Evolutionary conservation across 2,797 vertebrate species (phyloP).

Genomic region (Scolopax bukidnonensis): DNA sequence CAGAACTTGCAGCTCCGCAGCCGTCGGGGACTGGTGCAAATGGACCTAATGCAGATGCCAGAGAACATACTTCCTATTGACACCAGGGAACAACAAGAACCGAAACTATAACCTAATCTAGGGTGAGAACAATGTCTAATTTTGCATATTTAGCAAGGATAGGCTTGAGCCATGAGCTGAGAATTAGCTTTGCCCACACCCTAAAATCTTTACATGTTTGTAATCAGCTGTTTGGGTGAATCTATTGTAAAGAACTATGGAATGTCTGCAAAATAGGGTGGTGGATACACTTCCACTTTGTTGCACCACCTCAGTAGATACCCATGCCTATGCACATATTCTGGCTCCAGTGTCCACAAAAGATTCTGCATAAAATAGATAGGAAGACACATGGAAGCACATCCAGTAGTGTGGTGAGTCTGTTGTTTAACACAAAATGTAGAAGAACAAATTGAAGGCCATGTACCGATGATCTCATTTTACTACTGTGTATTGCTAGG

Average conservation of each 20-base stretch:
- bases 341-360: background rate
- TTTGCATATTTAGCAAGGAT: background rate
- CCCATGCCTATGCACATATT: background rate
- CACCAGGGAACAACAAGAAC: slow-evolving; percentile 20
- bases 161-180: background rate
- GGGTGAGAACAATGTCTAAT: slow-evolving; percentile 12
- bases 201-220: background rate
- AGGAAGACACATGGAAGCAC: background rate
- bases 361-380: background rate
- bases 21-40: slow-evolving; percentile 36
- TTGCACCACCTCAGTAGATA: background rate
- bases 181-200: background rate
- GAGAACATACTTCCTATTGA: slow-evolving; percentile 47
- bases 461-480: background rate
- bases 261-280: background rate
- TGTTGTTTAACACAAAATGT: background rate
- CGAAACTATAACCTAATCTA: background rate
- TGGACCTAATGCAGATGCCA: background rate
- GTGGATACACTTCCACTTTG: background rate
- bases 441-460: background rate
- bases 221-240: background rate
- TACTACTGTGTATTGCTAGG: background rate
- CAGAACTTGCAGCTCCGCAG: slow-evolving; percentile 2
- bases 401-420: background rate
- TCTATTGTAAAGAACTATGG: background rate